Base-by-base conservation (phyloP, 1,140 invertebrate species). In the Orius laevigatus region DNA sequence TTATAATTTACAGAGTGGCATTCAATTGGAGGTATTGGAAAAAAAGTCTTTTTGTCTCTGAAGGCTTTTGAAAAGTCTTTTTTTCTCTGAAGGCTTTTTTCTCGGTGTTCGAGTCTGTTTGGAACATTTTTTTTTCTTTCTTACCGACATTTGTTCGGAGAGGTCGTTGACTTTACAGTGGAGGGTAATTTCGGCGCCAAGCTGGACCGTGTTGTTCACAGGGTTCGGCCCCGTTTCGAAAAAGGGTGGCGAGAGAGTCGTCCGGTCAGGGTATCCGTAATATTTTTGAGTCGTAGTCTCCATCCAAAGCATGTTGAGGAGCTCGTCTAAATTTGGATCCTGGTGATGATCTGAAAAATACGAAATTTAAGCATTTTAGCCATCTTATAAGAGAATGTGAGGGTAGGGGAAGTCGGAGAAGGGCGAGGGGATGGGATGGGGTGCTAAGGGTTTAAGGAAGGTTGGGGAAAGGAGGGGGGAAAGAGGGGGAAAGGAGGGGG, bases 91-190 rank as follows among this genome's bases (percentile, higher is more conserved):
- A 25, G 3, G 25, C 8, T 25, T 25, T 25, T 25, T 3, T 25
- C 8, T 3, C 25, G 25, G 25, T 25, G n/a, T n/a, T n/a, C n/a
- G n/a, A n/a, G n/a, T n/a, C n/a, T 25, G 25, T 25, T 8, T 25
- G 3, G 3, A 25, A 3, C 3, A 25, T 25, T 25, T 4, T 25
- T 25, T 25, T 31, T 11, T 39, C 10, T 39, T 12, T 59, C 70
- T 72, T 60, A 79, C 77, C 57, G 76, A 81, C 11, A 55, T 56
- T 66, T 80, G 79, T 50, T 80, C 79, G 16, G 76, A 73, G 20
- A 83, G 68, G 55, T 80, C 74, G 57, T 80, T 77, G 6, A 83
- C 76, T 54, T 72, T 67, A 58, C 79, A 83, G 55, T 81, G 78
- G 46, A 83, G 61, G 56, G 76, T 71, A 1, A 76, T 75, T 25